Conservation (phyloP, 53 echinoderm and acorn worm genomes). For the Glandiceps talaboti region DNA sequence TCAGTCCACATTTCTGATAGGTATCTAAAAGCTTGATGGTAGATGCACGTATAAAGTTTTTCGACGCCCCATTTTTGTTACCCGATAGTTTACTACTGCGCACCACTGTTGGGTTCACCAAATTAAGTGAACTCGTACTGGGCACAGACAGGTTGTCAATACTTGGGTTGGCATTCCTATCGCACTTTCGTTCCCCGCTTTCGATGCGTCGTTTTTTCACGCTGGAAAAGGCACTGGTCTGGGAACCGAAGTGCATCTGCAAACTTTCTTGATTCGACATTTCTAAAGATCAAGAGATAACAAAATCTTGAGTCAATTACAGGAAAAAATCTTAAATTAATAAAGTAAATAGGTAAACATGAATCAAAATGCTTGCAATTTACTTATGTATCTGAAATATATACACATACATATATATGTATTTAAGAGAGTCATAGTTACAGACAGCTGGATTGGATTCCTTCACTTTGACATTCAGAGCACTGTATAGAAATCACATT, state of each 20-base stretch:
- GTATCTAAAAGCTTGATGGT: slow-evolving; percentile 77
- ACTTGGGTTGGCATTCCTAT: slow-evolving; percentile 47
- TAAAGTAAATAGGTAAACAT: too few species aligned
- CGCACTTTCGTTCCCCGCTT: slow-evolving; percentile 43
- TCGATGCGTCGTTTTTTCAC: slow-evolving; percentile 58
- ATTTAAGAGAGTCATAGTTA: too few species aligned
- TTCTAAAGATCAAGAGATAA: too few species aligned
- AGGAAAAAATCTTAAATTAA: too few species aligned
- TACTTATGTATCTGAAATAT: too few species aligned
- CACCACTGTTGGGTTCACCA: slow-evolving; percentile 33
- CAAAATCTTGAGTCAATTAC: too few species aligned
- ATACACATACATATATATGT: too few species aligned
- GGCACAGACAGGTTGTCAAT: slow-evolving; percentile 13
- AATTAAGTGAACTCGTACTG: slow-evolving; percentile 3
- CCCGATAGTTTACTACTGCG: slow-evolving; percentile 6
- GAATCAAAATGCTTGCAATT: too few species aligned
- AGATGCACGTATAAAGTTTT: slow-evolving; percentile 77
- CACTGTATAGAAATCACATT: too few species aligned
- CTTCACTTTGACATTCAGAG: too few species aligned
- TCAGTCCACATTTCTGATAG: slow-evolving; percentile 96
- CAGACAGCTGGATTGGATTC: too few species aligned
- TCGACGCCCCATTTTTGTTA: slow-evolving; percentile 26
- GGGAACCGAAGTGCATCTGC: slow-evolving; percentile 55
- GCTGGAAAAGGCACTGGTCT: slow-evolving; percentile 75
- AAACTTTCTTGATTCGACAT: slow-evolving; percentile 29